phyloP scores from a whole-genome alignment of 2,888 invertebrate species.

The Clistopyga incitator region DNA sequence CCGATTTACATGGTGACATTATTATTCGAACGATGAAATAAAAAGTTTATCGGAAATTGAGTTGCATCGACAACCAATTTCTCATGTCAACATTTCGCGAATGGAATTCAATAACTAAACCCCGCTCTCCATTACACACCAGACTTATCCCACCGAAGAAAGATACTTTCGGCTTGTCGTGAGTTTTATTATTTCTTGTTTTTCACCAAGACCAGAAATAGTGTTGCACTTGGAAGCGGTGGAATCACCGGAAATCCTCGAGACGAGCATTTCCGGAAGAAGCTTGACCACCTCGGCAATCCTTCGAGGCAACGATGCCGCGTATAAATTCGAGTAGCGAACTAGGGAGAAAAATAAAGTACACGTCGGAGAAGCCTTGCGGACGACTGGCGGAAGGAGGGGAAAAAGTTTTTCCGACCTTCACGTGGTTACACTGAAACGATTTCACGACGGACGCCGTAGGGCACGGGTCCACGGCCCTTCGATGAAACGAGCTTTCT shows the following conservation, averaged over 20 bases:
- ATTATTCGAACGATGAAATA: too few species aligned
- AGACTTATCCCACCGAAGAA: neutral
- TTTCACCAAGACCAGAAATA: neutral
- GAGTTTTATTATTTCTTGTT: too few species aligned
- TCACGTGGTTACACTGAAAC: constrained; percentile 20
- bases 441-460: constrained; percentile 21
- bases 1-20: too few species aligned
- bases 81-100: neutral
- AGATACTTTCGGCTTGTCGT: neutral
- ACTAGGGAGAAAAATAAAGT: constrained; percentile 13
- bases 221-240: neutral
- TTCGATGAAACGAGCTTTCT: constrained; percentile 28
- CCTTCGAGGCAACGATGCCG: neutral
- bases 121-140: constrained; percentile 1
- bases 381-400: neutral
- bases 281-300: constrained; percentile 38
- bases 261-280: constrained; percentile 32
- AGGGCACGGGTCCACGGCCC: neutral
- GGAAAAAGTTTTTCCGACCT: constrained; percentile 18
- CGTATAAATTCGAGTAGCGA: constrained; percentile 25
- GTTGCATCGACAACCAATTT: too few species aligned
- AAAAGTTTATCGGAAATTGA: too few species aligned
- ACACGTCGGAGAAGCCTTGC: neutral
- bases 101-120: neutral
- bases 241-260: constrained; percentile 39